Base-by-base conservation (phyloP, 2,888 invertebrate species). In the Autographa pulchrina region DNA sequence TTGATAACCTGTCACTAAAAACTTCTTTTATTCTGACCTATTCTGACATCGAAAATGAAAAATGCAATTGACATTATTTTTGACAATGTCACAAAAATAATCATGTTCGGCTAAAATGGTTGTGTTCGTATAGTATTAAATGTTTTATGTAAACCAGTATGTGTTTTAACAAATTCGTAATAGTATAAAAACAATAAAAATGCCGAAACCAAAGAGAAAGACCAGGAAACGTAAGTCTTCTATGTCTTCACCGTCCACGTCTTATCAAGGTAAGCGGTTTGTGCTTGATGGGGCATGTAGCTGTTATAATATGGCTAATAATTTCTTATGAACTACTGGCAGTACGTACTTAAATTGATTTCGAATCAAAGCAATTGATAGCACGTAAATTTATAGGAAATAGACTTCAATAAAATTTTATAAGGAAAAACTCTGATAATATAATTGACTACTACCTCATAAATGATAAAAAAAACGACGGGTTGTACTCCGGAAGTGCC, bases 11-110 rank as follows among this genome's bases (percentile, higher is more conserved):
- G 35, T 35, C 25, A 6, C 0, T 35, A 2, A 35, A 35, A 35
- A 14, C 14, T 16, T 43, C 5, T 43, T 16, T 5, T 2, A 25
- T 25, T 25, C 2, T 43, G 43, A 16, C 43, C 1, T 2, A 25
- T 25, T 25, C 2, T 43, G 43, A 16, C 43, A 43, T 43, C 16
- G 16, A 16, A 6, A 14, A 43, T 16, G 6, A 43, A 43, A 43
- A 9, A 43, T 43, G 16, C 4, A 43, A 16, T 43, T 14, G 43
- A 16, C 52, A 52, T 8, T n/a, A n/a, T n/a, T n/a, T 8, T 18
- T n/a, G 52, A 52, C 52, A 52, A 52, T 18, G 52, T 52, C 52
- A 52, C 52, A 52, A 52, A 52, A 13, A 18, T 18, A 52, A 52
- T 2, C 3, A 52, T 52, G 52, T 52, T 8, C 14, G n/a, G 6